These are phyloP conservation scores for Mugil cephalus DNA, from an alignment of 2,113 vertebrate genomes.

Conservation along the genomic window DNA sequence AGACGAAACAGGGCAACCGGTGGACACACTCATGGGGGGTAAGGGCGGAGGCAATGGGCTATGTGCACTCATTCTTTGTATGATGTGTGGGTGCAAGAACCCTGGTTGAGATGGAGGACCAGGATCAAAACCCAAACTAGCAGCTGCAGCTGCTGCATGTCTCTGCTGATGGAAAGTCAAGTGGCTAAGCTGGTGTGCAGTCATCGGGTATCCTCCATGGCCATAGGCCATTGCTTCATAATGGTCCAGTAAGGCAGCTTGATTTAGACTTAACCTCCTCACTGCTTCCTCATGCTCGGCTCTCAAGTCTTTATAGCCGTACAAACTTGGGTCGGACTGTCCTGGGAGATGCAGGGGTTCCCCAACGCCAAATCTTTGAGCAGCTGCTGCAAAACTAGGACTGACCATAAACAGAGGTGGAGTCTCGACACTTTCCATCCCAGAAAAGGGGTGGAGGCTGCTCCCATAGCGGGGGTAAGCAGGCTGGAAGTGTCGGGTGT, in stretches of 20 bases:
- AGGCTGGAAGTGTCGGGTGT: conserved; percentile 93
- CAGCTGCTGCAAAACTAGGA: conserved; percentile 83
- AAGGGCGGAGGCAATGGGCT: conserved; percentile 63
- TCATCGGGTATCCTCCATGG: conserved; percentile 80
- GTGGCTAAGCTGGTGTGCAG: conserved; percentile 79
- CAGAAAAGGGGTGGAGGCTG: conserved; percentile 88
- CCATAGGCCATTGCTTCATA: conserved; percentile 84
- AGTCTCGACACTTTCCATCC: conserved; percentile 76
- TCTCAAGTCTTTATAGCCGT: conserved; percentile 87
- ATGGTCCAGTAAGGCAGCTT: conserved; percentile 87
- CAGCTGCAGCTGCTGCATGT: conserved; percentile 84
- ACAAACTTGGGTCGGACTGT: conserved; percentile 83
- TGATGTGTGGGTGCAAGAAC: conserved; percentile 84
- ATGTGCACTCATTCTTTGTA: conserved; percentile 75
- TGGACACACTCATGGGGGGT: conserved; percentile 54
- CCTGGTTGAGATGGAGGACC: conserved; percentile 83
- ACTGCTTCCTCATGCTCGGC: conserved; percentile 89
- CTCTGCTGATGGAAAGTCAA: conserved; percentile 84
- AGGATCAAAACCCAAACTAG: conserved; percentile 88
- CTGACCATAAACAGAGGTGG: conserved; percentile 79
- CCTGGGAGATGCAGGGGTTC: conserved; percentile 88
- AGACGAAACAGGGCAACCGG: conserved; percentile 32
- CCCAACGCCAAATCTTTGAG: conserved; percentile 87
- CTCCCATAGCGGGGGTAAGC: conserved; percentile 90
- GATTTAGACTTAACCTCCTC: conserved; percentile 90